Percentiles rank a stretch among this genome's conserved stretches.
Evolutionary conservation across 2,888 invertebrate species (phyloP).

Genomic region (Bembecia ichneumoniformis): DNA sequence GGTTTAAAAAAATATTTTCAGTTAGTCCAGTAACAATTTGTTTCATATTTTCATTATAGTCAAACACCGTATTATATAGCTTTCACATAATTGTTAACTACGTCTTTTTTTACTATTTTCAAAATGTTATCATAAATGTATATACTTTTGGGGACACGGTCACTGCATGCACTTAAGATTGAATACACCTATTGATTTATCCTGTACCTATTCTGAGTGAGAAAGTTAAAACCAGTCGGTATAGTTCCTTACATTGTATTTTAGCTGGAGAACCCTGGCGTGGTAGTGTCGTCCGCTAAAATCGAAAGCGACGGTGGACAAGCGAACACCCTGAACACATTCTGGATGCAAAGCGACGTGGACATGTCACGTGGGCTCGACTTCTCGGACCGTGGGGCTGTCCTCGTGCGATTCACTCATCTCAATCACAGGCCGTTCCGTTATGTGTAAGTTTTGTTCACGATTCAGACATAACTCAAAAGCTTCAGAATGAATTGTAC

Average conservation of each 20-base stretch:
- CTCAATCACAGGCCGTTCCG: constrained; percentile 81
- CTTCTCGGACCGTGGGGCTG: constrained; percentile 78
- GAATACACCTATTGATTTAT: too few species aligned
- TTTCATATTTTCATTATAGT: too few species aligned
- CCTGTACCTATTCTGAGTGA: too few species aligned
- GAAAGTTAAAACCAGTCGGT: neutral
- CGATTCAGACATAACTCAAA: too few species aligned
- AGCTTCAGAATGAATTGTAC: too few species aligned
- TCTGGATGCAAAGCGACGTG: constrained; percentile 86
- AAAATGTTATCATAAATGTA: too few species aligned
- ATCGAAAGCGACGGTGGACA: constrained; percentile 58
- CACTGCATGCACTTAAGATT: neutral
- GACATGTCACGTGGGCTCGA: constrained; percentile 86
- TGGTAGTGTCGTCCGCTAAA: constrained; percentile 63
- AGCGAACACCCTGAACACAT: constrained; percentile 76
- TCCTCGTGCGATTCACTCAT: constrained; percentile 82
- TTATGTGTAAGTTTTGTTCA: constrained; percentile 64
- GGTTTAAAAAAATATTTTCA: too few species aligned
- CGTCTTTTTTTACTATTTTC: too few species aligned
- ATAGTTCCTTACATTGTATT: too few species aligned
- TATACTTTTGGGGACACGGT: neutral
- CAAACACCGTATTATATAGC: too few species aligned
- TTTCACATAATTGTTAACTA: too few species aligned
- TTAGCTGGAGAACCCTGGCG: constrained; percentile 75
- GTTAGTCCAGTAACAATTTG: too few species aligned